Conservation (phyloP, 2,888 invertebrate species). For the Cryptocephalus primarius region DNA sequence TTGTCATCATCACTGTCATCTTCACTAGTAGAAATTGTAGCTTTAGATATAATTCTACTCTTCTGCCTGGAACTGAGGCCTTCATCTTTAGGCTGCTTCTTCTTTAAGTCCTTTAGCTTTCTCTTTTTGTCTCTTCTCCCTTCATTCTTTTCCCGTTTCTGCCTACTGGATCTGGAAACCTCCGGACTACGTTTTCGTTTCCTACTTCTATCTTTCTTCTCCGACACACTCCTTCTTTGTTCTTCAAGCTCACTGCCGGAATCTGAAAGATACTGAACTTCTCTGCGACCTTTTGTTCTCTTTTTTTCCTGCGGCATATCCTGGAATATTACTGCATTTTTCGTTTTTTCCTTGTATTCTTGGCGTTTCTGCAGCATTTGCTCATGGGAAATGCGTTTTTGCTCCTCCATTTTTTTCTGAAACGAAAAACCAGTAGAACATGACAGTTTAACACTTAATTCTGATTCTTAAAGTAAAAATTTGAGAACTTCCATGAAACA, state of each 20-base stretch:
- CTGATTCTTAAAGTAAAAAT: too few relatives aligned
- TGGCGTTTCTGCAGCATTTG: constrained; percentile 81
- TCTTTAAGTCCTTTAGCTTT: constrained; percentile 21
- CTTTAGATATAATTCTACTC: constrained; percentile 83
- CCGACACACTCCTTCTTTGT: constrained; percentile 34
- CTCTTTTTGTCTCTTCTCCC: constrained; percentile 22
- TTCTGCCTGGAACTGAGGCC: constrained; percentile 77
- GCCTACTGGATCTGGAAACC: constrained; percentile 23
- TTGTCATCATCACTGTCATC: constrained; percentile 52
- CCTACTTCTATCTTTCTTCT: constrained; percentile 29
- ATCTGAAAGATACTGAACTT: constrained; percentile 33
- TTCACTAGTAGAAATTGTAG: constrained; percentile 86
- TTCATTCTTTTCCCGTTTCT: constrained; percentile 16
- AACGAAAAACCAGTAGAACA: constrained; percentile 3
- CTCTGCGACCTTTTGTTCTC: constrained; percentile 37
- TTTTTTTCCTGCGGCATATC: constrained; percentile 65
- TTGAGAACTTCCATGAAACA: too few relatives aligned
- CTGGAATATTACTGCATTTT: constrained; percentile 74
- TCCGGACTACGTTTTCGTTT: constrained; percentile 35
- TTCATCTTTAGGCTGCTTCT: constrained; percentile 40
- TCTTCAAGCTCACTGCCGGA: constrained; percentile 51
- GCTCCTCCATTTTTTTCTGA: constrained; percentile 68
- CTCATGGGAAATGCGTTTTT: constrained; percentile 66
- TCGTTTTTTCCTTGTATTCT: constrained; percentile 93
- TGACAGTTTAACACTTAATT: too few relatives aligned